These are phyloP conservation scores for Pelodiscus sinensis DNA, from an alignment of 2,113 vertebrate species.

Conservation along the genomic window DNA sequence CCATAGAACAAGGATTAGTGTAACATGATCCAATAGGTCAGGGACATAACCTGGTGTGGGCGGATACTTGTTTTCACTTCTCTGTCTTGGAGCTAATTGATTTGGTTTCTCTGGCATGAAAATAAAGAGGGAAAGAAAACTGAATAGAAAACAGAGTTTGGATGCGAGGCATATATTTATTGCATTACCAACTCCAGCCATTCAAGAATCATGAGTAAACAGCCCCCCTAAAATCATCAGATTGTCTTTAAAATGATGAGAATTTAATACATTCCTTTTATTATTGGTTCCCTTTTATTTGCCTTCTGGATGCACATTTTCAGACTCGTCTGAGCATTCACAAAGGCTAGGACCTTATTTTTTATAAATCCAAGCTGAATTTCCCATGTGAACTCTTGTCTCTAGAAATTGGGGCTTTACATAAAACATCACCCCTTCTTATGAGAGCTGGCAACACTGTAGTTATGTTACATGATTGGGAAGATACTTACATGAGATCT, in stretches of 20 bases:
- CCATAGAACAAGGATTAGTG: slow-evolving; percentile 53
- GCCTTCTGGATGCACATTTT: background rate
- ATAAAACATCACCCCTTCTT: background rate
- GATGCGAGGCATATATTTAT: background rate
- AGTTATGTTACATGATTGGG: background rate
- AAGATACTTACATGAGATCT: background rate
- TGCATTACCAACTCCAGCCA: slow-evolving; percentile 12
- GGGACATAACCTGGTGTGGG: slow-evolving; percentile 1
- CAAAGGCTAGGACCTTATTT: background rate
- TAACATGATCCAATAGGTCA: slow-evolving; percentile 67
- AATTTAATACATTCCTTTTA: background rate
- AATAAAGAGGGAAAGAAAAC: background rate
- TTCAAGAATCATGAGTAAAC: slow-evolving; percentile 14
- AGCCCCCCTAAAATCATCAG: background rate
- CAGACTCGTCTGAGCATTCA: background rate
- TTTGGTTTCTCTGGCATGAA: background rate
- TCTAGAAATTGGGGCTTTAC: background rate
- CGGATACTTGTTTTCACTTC: background rate
- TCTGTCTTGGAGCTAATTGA: background rate
- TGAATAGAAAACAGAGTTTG: background rate
- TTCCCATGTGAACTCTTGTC: background rate
- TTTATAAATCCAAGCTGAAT: background rate
- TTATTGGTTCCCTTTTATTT: background rate
- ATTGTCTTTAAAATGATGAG: slow-evolving; percentile 7
- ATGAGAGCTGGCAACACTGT: background rate